Conservation (phyloP, 2,797 vertebrate genomes). For the Oreortyx pictus region DNA sequence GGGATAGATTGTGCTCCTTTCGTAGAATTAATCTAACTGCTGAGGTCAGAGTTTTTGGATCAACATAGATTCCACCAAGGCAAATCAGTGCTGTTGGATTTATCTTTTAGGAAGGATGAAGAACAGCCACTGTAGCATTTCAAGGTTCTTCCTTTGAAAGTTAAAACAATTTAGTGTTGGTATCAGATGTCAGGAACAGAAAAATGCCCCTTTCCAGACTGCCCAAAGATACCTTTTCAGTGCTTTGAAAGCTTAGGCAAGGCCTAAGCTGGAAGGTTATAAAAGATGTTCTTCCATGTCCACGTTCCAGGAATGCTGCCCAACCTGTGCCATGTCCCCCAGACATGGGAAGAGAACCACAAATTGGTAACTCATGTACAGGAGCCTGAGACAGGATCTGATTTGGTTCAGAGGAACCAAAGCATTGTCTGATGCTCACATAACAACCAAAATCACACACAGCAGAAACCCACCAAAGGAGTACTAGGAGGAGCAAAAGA, state of each 20-base stretch:
- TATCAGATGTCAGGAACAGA: background rate
- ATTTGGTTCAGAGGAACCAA: background rate
- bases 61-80: background rate
- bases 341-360: background rate
- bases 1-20: constrained; percentile 1
- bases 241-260: background rate
- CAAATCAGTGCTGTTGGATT: background rate
- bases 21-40: background rate
- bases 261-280: accelerated
- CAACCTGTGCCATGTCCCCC: background rate
- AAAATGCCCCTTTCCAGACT: background rate
- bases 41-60: constrained; percentile 37
- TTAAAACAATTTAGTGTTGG: background rate
- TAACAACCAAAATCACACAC: background rate
- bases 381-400: background rate
- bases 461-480: background rate
- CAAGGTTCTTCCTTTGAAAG: background rate
- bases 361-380: background rate
- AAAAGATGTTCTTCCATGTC: accelerated
- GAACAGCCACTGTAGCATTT: accelerated
- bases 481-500: background rate
- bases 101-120: background rate
- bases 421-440: background rate
- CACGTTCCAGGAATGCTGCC: background rate
- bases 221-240: background rate